Conservation (phyloP, 2,888 invertebrate genomes). For the Caenorhabditis afra region DNA sequence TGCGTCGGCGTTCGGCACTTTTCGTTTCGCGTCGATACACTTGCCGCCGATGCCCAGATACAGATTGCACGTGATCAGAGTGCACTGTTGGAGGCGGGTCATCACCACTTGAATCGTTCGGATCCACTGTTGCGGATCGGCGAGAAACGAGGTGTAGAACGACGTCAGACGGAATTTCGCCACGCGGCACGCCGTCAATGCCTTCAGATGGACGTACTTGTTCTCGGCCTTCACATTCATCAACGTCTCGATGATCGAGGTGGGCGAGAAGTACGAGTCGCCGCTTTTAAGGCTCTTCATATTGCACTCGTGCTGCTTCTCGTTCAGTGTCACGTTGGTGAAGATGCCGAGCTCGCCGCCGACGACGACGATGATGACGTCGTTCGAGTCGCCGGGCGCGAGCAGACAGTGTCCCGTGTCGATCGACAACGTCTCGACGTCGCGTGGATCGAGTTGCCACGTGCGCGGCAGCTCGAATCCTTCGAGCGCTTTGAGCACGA, state of each 20-base stretch:
- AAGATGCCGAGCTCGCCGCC: conserved; percentile 49
- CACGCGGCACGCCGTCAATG: conserved; percentile 32
- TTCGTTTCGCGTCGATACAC: conserved; percentile 49
- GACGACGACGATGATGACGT: conserved; percentile 49
- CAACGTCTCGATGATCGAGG: conserved; percentile 43
- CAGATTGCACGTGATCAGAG: conserved; percentile 47
- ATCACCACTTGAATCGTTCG: conserved; percentile 60
- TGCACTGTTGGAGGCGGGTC: conserved; percentile 54
- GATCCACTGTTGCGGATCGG: conserved; percentile 38
- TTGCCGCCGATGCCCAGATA: conserved; percentile 58
- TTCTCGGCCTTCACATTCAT: conserved; percentile 36
- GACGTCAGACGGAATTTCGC: conserved; percentile 46
- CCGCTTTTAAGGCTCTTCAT: conserved; percentile 47
- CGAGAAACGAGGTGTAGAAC: conserved; percentile 23
- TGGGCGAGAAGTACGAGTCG: conserved; percentile 49
- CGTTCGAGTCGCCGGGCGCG: conserved; percentile 40
- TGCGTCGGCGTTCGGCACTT: conserved; percentile 5
- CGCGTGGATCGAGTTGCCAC: conserved; percentile 52
- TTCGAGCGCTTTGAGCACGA: conserved; percentile 54
- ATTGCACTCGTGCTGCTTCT: conserved; percentile 29
- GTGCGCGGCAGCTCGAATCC: conserved; percentile 45
- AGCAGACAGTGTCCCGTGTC: conserved; percentile 24
- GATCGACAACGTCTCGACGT: conserved; percentile 45
- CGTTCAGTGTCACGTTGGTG: conserved; percentile 28
- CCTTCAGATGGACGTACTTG: conserved; percentile 34